phyloP scores from a whole-genome alignment of 2,888 invertebrate genomes.

The Cosmia pyralina region DNA sequence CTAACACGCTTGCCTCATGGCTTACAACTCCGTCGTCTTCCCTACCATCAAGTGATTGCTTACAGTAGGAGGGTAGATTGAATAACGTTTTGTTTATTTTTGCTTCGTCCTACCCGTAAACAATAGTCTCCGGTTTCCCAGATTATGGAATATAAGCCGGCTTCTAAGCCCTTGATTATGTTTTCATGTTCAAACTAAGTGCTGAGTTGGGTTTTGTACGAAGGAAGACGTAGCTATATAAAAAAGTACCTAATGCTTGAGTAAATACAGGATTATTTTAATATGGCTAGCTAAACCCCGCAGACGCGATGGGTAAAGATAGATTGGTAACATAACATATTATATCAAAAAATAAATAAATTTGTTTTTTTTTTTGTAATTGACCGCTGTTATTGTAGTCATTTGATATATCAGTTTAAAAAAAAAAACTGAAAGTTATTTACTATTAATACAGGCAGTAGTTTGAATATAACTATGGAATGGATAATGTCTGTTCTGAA shows the following conservation, averaged over 20 bases:
- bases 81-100: conserved; percentile 88
- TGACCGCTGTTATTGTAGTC: too few relatives aligned
- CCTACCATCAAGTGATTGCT: conserved; percentile 84
- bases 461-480: neutral
- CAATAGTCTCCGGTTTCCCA: conserved; percentile 70
- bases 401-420: too few relatives aligned
- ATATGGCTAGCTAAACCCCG: too few relatives aligned
- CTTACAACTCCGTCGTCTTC: conserved; percentile 66
- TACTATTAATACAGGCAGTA: too few relatives aligned
- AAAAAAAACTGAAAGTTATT: neutral
- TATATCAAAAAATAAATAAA: too few relatives aligned
- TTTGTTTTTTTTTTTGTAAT: too few relatives aligned
- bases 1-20: conserved; percentile 63
- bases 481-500: neutral
- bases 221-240: neutral
- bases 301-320: too few relatives aligned
- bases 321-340: too few relatives aligned
- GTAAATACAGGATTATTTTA: too few relatives aligned
- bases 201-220: conserved; percentile 6
- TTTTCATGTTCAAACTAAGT: conserved; percentile 59
- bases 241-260: too few relatives aligned
- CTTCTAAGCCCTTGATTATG: conserved; percentile 57
- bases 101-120: conserved; percentile 75
- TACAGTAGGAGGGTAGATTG: conserved; percentile 85
- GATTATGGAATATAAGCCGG: conserved; percentile 67